Evolutionary conservation across 37 sponge, comb jelly and placozoan species (phyloP), one percentile per base, ranked within the genome.

Genomic region (Axinella damicornis): DNA sequence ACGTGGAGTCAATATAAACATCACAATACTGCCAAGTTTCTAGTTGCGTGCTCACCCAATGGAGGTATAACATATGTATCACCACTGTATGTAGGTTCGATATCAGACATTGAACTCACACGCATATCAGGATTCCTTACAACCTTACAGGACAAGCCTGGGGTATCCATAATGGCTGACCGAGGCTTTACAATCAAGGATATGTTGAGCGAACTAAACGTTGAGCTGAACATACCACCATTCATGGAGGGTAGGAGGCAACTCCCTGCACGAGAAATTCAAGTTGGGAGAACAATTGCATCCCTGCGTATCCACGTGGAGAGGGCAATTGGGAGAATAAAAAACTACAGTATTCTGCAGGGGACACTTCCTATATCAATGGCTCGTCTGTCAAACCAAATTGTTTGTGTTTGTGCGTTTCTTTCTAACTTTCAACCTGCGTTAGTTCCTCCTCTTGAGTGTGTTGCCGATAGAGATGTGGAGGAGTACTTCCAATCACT

Each of bases 171-270:
- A 33, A 82, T 91, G 83, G 92, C 83, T 27, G 92, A 86, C 65
- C 53, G 73, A 37, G 92, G 92, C 11, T 91, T 91, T 57, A 87
- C 84, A 17, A 87, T 87, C 38, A 78, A 74, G 37, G 88, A 92
- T 35, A 35, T 80, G 69, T 39, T 92, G 9, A 76, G 58, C 24
- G 81, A 79, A 24, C 25, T 83, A 6, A 57, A 73, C 34, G 46
- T 88, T 5, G 87, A 82, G n/a, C 83, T 91, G 6, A 91, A 87
- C 59, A 81, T 87, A 1, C 88, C 87, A 70, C 74, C 92, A 37
- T 92, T 92, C 40, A 25, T 87, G 58, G 76, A 87, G n/a, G 84
- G 83, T 28, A 27, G 84, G 46, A 30, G 64, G 35, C 88, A 87
- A 71, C 62, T 92, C 18, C 66, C 81, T 31, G 59, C 83, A 30